phyloP scores from a whole-genome alignment of 1,140 invertebrate species.

The Brachionus plicatilis region DNA sequence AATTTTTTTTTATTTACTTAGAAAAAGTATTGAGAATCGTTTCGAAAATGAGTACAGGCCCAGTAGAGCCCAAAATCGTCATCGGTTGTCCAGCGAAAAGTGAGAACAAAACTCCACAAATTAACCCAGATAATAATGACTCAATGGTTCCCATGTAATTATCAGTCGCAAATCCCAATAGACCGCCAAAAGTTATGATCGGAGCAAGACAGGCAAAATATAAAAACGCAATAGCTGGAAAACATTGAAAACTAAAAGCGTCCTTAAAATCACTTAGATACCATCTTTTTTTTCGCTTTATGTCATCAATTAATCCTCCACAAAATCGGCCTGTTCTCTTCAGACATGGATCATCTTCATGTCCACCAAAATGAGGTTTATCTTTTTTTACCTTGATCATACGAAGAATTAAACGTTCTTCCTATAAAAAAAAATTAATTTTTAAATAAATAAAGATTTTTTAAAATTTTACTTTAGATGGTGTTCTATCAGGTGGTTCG shows the following conservation, averaged over 20 bases:
- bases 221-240: constrained; percentile 93
- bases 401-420: constrained; percentile 45
- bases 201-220: constrained; percentile 97
- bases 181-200: constrained; percentile 91
- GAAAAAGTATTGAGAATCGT: constrained; percentile 93
- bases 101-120: constrained; percentile 92
- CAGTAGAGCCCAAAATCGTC: constrained; percentile 93
- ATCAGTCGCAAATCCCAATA: constrained; percentile 88
- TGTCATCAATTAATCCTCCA: constrained; percentile 79
- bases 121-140: constrained; percentile 85
- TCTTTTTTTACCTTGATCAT: constrained; percentile 44
- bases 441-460: background rate
- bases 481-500: constrained; percentile 89
- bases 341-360: constrained; percentile 56
- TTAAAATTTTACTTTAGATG: constrained; percentile 59
- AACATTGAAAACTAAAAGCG: constrained; percentile 80
- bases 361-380: constrained; percentile 51
- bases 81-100: constrained; percentile 95
- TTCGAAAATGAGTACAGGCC: constrained; percentile 95
- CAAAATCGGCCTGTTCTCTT: constrained; percentile 60
- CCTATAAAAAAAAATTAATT: constrained; percentile 42
- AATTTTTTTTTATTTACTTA: constrained; percentile 55
- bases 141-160: constrained; percentile 97
- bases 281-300: constrained; percentile 83
- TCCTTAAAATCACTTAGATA: constrained; percentile 67